A percentile compares a stretch with the other conserved stretches of the same genome.
phyloP scores from a whole-genome alignment of 2,888 invertebrate species.

The Acrobasis consociella region DNA sequence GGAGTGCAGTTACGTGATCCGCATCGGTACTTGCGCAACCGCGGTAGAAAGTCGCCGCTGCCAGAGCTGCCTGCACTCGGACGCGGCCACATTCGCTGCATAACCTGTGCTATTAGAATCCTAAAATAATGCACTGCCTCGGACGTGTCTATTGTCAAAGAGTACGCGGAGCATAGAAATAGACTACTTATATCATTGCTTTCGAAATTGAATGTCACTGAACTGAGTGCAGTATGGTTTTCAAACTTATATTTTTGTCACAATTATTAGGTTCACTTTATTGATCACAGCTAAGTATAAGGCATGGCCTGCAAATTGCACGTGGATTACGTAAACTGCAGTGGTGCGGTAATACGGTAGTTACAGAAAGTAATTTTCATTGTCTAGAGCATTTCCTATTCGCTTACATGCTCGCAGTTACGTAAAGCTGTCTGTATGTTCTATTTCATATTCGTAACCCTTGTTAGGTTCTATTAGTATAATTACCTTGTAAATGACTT shows the following conservation, averaged over 20 bases:
- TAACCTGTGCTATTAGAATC: slow-evolving; percentile 63
- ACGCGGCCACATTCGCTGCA: slow-evolving; percentile 62
- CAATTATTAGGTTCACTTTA: slow-evolving; percentile 18
- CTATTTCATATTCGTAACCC: slow-evolving; percentile 23
- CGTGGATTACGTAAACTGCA: slow-evolving; percentile 52
- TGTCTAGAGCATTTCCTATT: slow-evolving; percentile 78
- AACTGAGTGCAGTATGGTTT: slow-evolving; percentile 6
- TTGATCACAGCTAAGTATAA: background rate
- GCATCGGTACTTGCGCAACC: slow-evolving; percentile 75
- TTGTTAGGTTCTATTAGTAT: slow-evolving; percentile 5
- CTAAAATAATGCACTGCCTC: slow-evolving; percentile 57
- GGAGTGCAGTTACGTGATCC: slow-evolving; percentile 79
- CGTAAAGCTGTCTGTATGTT: slow-evolving; percentile 43
- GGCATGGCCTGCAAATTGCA: slow-evolving; percentile 37
- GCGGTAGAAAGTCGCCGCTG: slow-evolving; percentile 74
- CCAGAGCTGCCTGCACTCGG: slow-evolving; percentile 69
- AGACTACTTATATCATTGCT: slow-evolving; percentile 20
- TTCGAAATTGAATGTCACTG: slow-evolving; percentile 16
- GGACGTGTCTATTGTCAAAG: slow-evolving; percentile 48
- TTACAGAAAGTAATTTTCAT: slow-evolving; percentile 71
- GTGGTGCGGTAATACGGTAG: slow-evolving; percentile 53
- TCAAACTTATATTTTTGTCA: slow-evolving; percentile 17
- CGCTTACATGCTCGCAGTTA: slow-evolving; percentile 56
- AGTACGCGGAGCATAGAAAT: slow-evolving; percentile 37
- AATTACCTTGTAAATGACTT: slow-evolving; percentile 6